These are phyloP conservation scores for Palythoa heliodiscus DNA, from an alignment of 92 coral and sea anemone species.

Conservation along the genomic window DNA sequence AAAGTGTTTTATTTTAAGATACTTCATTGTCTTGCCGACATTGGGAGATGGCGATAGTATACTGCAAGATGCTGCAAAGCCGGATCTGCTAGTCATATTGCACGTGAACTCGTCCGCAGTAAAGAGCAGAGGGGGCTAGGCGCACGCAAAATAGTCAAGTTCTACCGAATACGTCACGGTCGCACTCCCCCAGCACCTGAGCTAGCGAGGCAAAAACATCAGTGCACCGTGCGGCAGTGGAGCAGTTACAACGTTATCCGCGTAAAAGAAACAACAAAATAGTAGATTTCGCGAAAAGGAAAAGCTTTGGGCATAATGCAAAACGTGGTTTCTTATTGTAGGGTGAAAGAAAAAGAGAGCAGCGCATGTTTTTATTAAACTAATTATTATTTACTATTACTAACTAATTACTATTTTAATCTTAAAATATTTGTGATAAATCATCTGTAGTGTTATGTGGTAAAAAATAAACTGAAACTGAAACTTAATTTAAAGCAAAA, in stretches of 20 bases:
- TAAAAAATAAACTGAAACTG: too few species aligned
- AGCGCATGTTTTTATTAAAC: too few species aligned
- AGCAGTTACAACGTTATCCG: not conserved
- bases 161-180: slow-evolving; percentile 7
- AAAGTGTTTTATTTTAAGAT: not conserved
- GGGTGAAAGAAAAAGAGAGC: too few species aligned
- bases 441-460: too few species aligned
- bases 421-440: too few species aligned
- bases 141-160: slow-evolving; percentile 4
- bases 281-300: not conserved
- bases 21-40: slow-evolving; percentile 10
- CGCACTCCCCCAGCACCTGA: not conserved
- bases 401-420: too few species aligned
- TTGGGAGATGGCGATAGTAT: not conserved
- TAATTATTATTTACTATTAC: too few species aligned
- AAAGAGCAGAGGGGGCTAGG: not conserved
- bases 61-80: not conserved
- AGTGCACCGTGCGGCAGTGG: not conserved
- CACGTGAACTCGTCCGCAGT: not conserved
- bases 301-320: not conserved
- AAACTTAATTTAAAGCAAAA: too few species aligned
- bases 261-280: not conserved
- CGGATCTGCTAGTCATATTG: not conserved
- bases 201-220: not conserved
- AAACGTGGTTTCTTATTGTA: too few species aligned